These are phyloP conservation scores for Nothocercus julius DNA, from an alignment of 2,113 vertebrate genomes.

Conservation along the genomic window DNA sequence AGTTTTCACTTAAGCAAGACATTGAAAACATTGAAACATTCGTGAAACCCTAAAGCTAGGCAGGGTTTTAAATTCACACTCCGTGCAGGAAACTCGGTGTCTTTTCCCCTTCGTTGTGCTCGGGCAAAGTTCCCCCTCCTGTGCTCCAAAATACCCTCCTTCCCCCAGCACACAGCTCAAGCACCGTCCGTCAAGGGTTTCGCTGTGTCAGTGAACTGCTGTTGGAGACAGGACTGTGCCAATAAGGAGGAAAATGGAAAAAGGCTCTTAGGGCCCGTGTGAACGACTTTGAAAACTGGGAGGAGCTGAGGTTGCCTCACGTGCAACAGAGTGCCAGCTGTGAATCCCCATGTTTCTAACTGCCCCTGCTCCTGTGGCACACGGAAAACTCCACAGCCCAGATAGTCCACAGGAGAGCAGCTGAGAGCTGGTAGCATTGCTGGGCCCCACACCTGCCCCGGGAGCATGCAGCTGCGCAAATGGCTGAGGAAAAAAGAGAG, in stretches of 20 bases:
- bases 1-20: neutral
- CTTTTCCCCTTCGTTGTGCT: neutral
- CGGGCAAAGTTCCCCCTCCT: neutral
- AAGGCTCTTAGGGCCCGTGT: neutral
- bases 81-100: neutral
- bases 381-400: conserved; percentile 1
- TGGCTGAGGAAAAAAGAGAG: conserved; percentile 27
- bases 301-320: neutral
- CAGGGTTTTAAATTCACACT: neutral
- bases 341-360: neutral
- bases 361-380: conserved; percentile 3
- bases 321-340: neutral
- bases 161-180: neutral
- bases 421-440: neutral
- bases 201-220: neutral
- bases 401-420: neutral
- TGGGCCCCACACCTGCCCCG: neutral
- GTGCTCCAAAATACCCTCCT: neutral
- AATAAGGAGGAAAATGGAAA: accelerated
- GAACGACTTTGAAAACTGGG: neutral
- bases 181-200: neutral
- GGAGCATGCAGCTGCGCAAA: conserved; percentile 1
- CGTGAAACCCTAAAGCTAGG: neutral
- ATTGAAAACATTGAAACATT: neutral
- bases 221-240: neutral